Percentiles rank a stretch among this genome's conserved stretches.
These are phyloP conservation scores for Verasper variegatus DNA, from an alignment of 2,113 vertebrate species.

Conservation along the genomic window DNA sequence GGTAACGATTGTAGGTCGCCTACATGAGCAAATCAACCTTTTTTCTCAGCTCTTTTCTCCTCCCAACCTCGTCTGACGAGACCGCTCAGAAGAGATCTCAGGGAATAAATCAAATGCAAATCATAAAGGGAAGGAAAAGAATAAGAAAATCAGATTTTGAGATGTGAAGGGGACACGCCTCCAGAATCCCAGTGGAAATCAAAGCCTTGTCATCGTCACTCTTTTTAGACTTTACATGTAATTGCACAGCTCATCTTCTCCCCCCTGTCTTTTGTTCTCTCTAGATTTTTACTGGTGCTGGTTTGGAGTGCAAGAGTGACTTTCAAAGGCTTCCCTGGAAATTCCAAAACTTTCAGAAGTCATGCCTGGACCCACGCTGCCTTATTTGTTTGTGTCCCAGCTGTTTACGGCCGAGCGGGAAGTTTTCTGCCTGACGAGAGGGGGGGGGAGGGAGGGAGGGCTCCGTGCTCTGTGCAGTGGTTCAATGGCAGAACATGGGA, in stretches of 20 bases:
- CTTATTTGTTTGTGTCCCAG: slow-evolving; percentile 32
- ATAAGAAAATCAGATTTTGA: not conserved
- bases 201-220: not conserved
- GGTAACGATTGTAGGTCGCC: not conserved
- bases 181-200: not conserved
- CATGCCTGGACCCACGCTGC: slow-evolving; percentile 45
- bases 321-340: slow-evolving; percentile 62
- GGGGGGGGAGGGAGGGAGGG: not conserved
- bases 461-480: slow-evolving; percentile 53
- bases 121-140: not conserved
- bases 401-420: slow-evolving; percentile 34
- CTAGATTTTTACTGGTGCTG: slow-evolving; percentile 70
- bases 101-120: not conserved
- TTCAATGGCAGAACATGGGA: slow-evolving; percentile 54
- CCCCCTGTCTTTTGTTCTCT: not conserved
- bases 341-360: slow-evolving; percentile 42
- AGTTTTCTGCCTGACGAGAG: slow-evolving; percentile 20
- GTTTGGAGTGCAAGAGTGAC: slow-evolving; percentile 63
- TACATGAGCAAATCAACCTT: not conserved
- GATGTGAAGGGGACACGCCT: not conserved
- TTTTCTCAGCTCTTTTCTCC: not conserved
- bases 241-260: not conserved
- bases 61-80: not conserved
- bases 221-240: not conserved
- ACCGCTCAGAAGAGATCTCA: not conserved